Evolutionary conservation across 2,113 vertebrate genomes (phyloP), one percentile per base, ranked within the genome.

Genomic region (Gasterosteus nipponicus): DNA sequence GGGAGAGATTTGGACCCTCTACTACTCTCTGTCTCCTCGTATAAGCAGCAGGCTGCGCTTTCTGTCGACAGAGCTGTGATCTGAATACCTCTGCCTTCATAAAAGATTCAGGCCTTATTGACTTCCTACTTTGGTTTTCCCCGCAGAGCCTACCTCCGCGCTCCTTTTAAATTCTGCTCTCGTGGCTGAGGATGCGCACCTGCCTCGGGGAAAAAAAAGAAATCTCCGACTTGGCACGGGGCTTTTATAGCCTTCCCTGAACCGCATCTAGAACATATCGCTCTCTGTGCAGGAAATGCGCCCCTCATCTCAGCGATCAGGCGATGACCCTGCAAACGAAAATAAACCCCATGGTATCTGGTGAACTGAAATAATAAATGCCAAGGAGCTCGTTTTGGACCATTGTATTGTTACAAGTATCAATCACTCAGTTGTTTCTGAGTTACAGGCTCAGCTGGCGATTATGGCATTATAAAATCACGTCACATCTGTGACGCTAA

Each of bases 11-110:
- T 87, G 87, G 90, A 93, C 89, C 90, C 70, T 81, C 82, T 86
- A 80, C 72, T 91, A 47, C 39, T 91, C 0, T 73, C 89, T 85
- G 86, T 90, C 93, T 94, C 91, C 91, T 92, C 86, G 72, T 71
- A 90, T 93, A 83, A 95, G 94, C 94, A 90, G 93, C 93, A 80
- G 82, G 75, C 81, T 70, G 85, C 93, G 93, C 94, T 92, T 75
- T 81, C 87, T 87, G 82, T 86, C 87, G 80, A 86, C 70, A 49
- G 73, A 89, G 93, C 94, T 95, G 94, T 95, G 95, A 96, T 95
- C 95, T 92, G 95, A 96, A 96, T 95, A 95, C 87, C 95, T 95
- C 94, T 93, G 93, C 95, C 94, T 96, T 96, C 96, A 96, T 96
- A 94, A 96, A 95, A 96, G 91, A 97, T 96, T 95, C 95, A 96